phyloP scores from a whole-genome alignment of 2,113 vertebrate species.

The Gallinago media region DNA sequence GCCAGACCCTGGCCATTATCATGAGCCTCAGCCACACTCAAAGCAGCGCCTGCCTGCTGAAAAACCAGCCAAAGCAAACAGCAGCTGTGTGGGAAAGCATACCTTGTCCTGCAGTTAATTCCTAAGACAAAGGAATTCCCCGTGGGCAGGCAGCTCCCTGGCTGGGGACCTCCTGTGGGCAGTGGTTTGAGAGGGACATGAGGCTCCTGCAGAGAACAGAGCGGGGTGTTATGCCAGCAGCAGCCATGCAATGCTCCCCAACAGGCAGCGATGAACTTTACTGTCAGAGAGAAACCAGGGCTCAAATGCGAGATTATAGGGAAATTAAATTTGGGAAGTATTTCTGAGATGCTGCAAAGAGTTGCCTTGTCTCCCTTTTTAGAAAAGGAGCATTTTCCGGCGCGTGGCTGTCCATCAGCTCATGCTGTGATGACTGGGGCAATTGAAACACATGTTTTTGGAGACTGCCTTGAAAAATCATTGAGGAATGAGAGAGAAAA shows the following conservation, averaged over 20 bases:
- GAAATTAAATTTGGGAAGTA: background rate
- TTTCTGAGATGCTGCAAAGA: background rate
- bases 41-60: background rate
- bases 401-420: background rate
- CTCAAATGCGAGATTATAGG: background rate
- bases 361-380: background rate
- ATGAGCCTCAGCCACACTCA: accelerated
- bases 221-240: accelerated
- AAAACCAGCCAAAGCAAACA: background rate
- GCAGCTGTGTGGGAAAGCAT: background rate
- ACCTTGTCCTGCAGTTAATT: background rate
- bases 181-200: background rate
- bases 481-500: background rate
- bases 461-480: background rate
- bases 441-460: background rate
- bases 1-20: accelerated
- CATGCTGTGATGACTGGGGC: background rate
- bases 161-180: accelerated
- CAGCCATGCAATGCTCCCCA: background rate
- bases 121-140: background rate
- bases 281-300: background rate
- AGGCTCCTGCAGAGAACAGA: background rate
- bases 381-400: background rate
- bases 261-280: background rate
- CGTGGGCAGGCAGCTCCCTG: accelerated